Evolutionary conservation across 2,888 invertebrate genomes (phyloP), one percentile per base, ranked within the genome.

Genomic region (Marasmarcha lunaedactyla): DNA sequence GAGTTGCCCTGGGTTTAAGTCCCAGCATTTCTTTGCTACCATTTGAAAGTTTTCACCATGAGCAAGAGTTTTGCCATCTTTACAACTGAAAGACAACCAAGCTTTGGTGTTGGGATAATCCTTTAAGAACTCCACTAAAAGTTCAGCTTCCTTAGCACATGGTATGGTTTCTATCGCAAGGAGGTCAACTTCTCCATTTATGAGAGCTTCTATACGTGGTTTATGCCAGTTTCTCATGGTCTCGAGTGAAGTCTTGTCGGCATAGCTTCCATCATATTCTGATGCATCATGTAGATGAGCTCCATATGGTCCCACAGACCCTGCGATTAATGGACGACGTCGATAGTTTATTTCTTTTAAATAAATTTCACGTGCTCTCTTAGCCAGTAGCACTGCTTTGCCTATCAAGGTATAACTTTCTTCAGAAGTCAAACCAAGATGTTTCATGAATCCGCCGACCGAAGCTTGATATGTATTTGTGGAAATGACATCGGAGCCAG

Each of bases 101-200:
- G 92, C 94, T 66, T 90, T 92, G 0, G 85, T 74, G 14, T 81
- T 65, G 0, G 94, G 94, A 67, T 89, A 94, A 47, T 93, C 88
- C 53, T 89, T 89, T 11, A 97, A 69, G 54, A 95, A 77, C 42
- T 91, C 86, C 1, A 93, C 84, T 12, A 97, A 65, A 46, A 91
- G 89, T 58, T 90, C 88, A 1, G 93, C 97, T 76, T 98, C 97
- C 46, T 84, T 85, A 49, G 86, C 81, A 46, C 93, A 92, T 1
- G 97, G 97, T 50, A 97, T 90, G 0, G 97, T 98, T 68, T 98
- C 97, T 50, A 97, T 81, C 10, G 94, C 95, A 42, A 98, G 69
- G n/a, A 95, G 61, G 71, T 96, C 94, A 0, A 92, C 91, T 1
- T 93, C 94, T 4, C 88, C 90, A 45, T 90, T 88, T 2, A 94